A percentile compares a stretch with the other conserved stretches of the same genome.
Conservation (phyloP, 2,797 vertebrate genomes). For the Pygocentrus nattereri region DNA sequence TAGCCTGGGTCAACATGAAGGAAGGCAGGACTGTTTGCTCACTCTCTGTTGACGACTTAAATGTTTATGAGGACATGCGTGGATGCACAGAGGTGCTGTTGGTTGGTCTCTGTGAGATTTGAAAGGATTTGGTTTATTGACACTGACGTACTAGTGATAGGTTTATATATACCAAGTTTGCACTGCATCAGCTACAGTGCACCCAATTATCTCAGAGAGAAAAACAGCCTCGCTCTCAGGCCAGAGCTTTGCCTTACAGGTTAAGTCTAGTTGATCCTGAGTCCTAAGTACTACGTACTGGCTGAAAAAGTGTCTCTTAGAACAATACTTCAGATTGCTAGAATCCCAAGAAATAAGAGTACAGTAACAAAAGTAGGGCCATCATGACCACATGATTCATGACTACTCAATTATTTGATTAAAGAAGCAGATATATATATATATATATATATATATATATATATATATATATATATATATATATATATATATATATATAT, state of each 20-base stretch:
- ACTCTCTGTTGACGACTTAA: slow-evolving; percentile 55
- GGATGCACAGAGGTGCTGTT: slow-evolving; percentile 46
- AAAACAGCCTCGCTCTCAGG: slow-evolving; percentile 7
- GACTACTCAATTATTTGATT: too few relatives aligned
- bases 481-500: too few relatives aligned
- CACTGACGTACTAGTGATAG: slow-evolving; percentile 52
- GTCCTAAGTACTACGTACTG: not conserved
- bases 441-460: too few relatives aligned
- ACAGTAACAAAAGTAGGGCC: too few relatives aligned
- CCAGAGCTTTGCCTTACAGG: not conserved
- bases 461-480: too few relatives aligned
- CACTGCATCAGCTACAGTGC: slow-evolving; percentile 16
- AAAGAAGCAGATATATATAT: too few relatives aligned
- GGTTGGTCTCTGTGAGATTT: slow-evolving; percentile 46
- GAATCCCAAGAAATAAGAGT: too few relatives aligned
- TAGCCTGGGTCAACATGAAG: slow-evolving; percentile 53
- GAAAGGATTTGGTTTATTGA: slow-evolving; percentile 60
- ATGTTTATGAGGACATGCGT: slow-evolving; percentile 57
- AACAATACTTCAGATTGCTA: too few relatives aligned
- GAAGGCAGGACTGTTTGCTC: slow-evolving; percentile 49
- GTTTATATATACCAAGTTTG: slow-evolving; percentile 42
- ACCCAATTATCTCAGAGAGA: slow-evolving; percentile 40
- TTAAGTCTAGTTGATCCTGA: not conserved
- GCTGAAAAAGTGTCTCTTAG: not conserved
- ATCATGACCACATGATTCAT: too few relatives aligned